Percentiles rank a stretch among this genome's conserved stretches.
Evolutionary conservation across 2,888 invertebrate species (phyloP).

Genomic region (Hydraecia micacea): DNA sequence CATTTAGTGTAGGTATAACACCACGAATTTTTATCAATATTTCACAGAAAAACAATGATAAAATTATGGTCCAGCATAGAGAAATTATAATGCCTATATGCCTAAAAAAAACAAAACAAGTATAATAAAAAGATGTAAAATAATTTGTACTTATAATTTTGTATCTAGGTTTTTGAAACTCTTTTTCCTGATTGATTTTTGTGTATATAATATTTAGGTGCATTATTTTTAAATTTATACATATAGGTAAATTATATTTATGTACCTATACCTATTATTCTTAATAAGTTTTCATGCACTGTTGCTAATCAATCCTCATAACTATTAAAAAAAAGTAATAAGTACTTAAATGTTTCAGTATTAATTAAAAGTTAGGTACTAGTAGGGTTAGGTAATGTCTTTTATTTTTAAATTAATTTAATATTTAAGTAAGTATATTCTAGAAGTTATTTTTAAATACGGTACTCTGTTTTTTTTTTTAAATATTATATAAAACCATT

Average conservation of each 20-base stretch:
- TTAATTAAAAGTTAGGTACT: not conserved
- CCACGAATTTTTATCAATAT: conserved; percentile 9
- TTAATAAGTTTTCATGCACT: not conserved
- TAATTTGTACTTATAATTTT: not conserved
- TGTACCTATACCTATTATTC: not conserved
- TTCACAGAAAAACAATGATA: not conserved
- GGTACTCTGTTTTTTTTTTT: too few species aligned
- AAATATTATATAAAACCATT: not conserved
- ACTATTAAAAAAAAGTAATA: not conserved
- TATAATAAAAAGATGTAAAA: not conserved
- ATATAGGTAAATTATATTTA: not conserved
- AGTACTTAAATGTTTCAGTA: too few species aligned
- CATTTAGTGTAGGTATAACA: conserved; percentile 24
- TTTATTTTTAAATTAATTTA: not conserved
- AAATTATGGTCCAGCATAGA: too few species aligned
- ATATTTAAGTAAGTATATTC: not conserved
- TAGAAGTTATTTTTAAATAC: not conserved
- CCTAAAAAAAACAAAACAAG: not conserved
- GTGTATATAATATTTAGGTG: not conserved
- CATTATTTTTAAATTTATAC: not conserved
- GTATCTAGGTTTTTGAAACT: not conserved
- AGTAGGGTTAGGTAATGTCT: not conserved
- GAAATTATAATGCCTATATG: not conserved
- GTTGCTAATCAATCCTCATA: not conserved
- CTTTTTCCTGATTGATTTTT: not conserved